phyloP scores from a whole-genome alignment of 2,888 invertebrate genomes.

The Clivina fossor region DNA sequence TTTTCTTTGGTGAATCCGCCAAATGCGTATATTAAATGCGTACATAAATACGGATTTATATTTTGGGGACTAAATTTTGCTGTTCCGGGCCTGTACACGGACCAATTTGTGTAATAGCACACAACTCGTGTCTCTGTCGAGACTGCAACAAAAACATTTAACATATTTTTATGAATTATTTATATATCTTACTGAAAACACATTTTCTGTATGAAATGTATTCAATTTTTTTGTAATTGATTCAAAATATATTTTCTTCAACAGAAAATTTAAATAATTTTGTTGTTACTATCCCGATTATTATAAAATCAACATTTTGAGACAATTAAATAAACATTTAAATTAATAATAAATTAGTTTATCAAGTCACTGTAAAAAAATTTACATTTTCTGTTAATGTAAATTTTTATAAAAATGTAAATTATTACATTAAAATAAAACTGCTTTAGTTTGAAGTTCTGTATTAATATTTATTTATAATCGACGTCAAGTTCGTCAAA shows the following conservation, averaged over 20 bases:
- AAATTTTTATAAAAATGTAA: too few relatives aligned
- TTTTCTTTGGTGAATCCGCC: constrained; percentile 91
- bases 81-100: constrained; percentile 85
- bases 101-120: constrained; percentile 94
- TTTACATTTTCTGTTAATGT: too few relatives aligned
- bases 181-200: background rate
- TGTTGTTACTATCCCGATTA: background rate
- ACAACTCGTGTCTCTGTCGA: constrained; percentile 61
- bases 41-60: constrained; percentile 92
- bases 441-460: too few relatives aligned
- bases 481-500: too few relatives aligned
- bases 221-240: background rate
- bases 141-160: constrained; percentile 7
- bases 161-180: background rate
- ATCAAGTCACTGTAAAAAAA: too few relatives aligned
- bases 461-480: too few relatives aligned
- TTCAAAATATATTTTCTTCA: background rate
- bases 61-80: constrained; percentile 92
- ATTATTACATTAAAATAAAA: too few relatives aligned
- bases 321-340: background rate
- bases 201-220: too few relatives aligned
- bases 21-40: constrained; percentile 90
- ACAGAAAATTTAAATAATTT: background rate
- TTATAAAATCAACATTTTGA: background rate
- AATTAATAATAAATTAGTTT: background rate